These are phyloP conservation scores for Chaetoderma sp. DNA, from an alignment of 2,888 invertebrate genomes.

Conservation along the genomic window DNA sequence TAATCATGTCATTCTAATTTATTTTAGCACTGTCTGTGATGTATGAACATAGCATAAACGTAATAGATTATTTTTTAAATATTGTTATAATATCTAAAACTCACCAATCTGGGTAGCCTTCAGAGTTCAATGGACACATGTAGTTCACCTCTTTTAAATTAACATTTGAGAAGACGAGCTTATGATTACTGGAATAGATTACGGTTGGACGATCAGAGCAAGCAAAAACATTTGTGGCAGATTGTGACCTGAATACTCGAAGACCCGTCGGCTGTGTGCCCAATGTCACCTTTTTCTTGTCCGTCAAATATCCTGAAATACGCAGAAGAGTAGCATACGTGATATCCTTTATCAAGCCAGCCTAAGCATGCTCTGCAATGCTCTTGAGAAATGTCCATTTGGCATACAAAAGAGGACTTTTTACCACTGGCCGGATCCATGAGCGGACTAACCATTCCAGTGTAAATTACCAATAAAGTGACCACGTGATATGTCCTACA, in stretches of 20 bases:
- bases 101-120: conserved; percentile 93
- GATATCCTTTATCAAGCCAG: too few species aligned
- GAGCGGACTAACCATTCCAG: too few species aligned
- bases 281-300: conserved; percentile 94
- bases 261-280: conserved; percentile 97
- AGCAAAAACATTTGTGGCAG: conserved; percentile 97
- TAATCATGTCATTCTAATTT: too few species aligned
- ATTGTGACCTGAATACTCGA: conserved; percentile 78
- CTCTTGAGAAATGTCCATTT: too few species aligned
- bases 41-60: not conserved
- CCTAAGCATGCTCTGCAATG: too few species aligned
- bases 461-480: too few species aligned
- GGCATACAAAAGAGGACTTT: too few species aligned
- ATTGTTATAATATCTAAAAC: not conserved
- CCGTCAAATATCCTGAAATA: conserved; percentile 79
- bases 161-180: conserved; percentile 98
- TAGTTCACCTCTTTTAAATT: conserved; percentile 82
- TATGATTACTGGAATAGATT: conserved; percentile 98
- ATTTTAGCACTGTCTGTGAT: not conserved
- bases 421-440: too few species aligned
- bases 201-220: conserved; percentile 99
- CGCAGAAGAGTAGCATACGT: not conserved
- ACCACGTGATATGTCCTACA: too few species aligned
- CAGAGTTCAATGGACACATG: conserved; percentile 97
- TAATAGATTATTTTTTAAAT: not conserved